Evolutionary conservation across 2,888 invertebrate species (phyloP).

Genomic region (Leptinotarsa peninsularis): DNA sequence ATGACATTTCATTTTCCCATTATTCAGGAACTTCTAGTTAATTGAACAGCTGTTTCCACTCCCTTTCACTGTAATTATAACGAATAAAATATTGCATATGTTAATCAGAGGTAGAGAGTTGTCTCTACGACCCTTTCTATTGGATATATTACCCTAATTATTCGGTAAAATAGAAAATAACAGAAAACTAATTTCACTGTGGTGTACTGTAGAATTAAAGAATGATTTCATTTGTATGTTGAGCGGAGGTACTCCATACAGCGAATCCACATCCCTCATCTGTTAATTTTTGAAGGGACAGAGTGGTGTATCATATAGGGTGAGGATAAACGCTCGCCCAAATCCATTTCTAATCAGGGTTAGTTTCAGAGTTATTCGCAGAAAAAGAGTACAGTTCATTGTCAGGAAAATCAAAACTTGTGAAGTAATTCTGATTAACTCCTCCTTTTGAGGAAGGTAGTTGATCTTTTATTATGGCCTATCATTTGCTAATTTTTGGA

Average conservation of each 20-base stretch:
- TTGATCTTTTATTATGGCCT: too few relatives aligned
- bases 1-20: slow-evolving; percentile 7
- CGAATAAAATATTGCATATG: slow-evolving; percentile 17
- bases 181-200: slow-evolving; percentile 1
- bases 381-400: neutral
- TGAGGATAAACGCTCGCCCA: neutral
- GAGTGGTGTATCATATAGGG: neutral
- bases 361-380: neutral
- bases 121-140: slow-evolving; percentile 14
- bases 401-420: neutral
- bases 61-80: slow-evolving; percentile 13
- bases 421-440: too few relatives aligned
- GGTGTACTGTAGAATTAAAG: neutral
- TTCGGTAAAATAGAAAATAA: neutral
- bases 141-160: slow-evolving; percentile 12
- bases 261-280: neutral
- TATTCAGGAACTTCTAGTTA: slow-evolving; percentile 7
- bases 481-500: too few relatives aligned
- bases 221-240: neutral
- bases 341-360: neutral
- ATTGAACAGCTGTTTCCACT: slow-evolving; percentile 19
- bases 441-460: too few relatives aligned
- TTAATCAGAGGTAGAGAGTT: slow-evolving; percentile 16
- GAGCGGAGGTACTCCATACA: neutral
- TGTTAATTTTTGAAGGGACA: neutral